phyloP scores from a whole-genome alignment of 2,113 vertebrate species.

The Lepidothrix coronata region DNA sequence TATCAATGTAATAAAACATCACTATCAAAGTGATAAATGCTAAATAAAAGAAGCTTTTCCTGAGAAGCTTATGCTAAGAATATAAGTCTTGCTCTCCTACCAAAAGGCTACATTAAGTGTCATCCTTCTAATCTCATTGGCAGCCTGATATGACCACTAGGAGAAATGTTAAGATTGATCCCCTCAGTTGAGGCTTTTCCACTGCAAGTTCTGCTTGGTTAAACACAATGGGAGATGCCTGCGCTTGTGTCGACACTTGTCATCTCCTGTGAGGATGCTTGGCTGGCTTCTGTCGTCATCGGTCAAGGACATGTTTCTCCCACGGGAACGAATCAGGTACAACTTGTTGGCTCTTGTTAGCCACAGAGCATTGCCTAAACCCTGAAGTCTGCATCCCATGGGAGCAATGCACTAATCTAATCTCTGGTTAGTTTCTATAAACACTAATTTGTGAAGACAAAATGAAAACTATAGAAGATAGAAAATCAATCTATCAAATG shows the following conservation, averaged over 20 bases:
- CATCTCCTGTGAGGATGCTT: neutral
- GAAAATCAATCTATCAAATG: neutral
- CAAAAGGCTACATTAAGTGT: neutral
- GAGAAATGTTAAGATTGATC: neutral
- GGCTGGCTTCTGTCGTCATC: neutral
- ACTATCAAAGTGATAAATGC: neutral
- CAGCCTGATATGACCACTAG: neutral
- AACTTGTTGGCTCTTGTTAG: slow-evolving; percentile 43
- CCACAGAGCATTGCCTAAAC: slow-evolving; percentile 1
- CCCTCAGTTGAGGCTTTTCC: neutral
- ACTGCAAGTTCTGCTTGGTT: neutral
- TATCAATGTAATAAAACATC: neutral
- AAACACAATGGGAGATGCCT: neutral
- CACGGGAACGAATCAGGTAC: slow-evolving; percentile 12
- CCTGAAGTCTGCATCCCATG: neutral
- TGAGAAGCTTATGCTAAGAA: slow-evolving; percentile 23
- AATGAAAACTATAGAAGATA: neutral
- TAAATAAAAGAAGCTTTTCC: slow-evolving; percentile 10
- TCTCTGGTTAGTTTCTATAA: neutral
- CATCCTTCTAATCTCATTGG: neutral
- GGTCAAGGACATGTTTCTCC: neutral
- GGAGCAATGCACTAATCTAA: neutral
- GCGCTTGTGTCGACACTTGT: neutral
- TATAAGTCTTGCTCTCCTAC: neutral
- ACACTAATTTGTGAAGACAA: slow-evolving; percentile 13